Base-by-base conservation (phyloP, 64 coral and sea anemone genomes). In the Dendronephthya gigantea region DNA sequence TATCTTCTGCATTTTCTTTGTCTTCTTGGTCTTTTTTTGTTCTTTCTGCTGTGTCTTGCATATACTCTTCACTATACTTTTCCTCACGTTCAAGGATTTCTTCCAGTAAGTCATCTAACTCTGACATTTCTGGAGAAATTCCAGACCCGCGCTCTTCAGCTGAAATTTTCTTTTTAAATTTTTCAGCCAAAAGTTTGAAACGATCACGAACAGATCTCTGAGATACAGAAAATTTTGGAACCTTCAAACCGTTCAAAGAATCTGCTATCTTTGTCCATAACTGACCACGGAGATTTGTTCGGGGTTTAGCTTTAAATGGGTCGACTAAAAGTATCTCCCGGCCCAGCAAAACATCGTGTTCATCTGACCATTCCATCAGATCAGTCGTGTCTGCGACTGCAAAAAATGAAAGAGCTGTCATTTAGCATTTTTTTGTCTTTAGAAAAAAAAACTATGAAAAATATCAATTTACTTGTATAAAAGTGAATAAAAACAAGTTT, bases 201-300 rank as follows among this genome's bases (percentile, higher is more conserved):
- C 65, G 85, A 47, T 86, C 85, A 48, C 85, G 59, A 39, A 86
- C 55, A 59, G 85, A 35, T 85, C 84, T 19, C 52, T 85, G 51
- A 8, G 29, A 39, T 27, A 85, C 84, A 59, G 22, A 58, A 85
- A 85, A 6, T 30, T 30, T 22, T 66, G 58, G 58, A 5, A 7
- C 29, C 19, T 66, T 30, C 6, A 66, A n/a, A n/a, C 19, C 19
- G 58, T 3, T 66, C 19, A 22, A 66, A n/a, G 58, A 3, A 66
- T 30, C 19, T n/a, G 58, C 58, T 7, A 66, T 15, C 29, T 66
- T 66, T 30, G 19, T 30, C 58, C 58, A 66, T 5, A 22, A 66
- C 22, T 66, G 58, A 66, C 58, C 58, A 66, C 58, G 29, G 19
- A n/a, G 19, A 6, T 2, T 5, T 66, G 58, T n/a, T n/a, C 58